These are phyloP conservation scores for Cephus sareptanus DNA, from an alignment of 2,888 invertebrate genomes.

Conservation along the genomic window DNA sequence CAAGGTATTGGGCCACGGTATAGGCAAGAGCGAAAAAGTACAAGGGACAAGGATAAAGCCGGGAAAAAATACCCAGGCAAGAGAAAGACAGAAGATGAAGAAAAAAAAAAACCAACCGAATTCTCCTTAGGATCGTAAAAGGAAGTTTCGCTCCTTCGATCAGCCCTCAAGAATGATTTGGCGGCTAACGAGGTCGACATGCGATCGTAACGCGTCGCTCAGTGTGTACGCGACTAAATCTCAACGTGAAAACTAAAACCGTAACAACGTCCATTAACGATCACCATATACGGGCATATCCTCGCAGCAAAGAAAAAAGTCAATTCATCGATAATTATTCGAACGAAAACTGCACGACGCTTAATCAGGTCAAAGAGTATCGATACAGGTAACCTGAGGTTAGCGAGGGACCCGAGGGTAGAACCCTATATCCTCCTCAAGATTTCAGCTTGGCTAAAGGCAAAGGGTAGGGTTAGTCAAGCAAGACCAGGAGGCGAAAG, in stretches of 20 bases:
- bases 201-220: background rate
- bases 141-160: background rate
- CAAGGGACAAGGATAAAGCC: slow-evolving; percentile 36
- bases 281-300: background rate
- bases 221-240: background rate
- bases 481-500: slow-evolving; percentile 25
- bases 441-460: background rate
- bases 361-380: background rate
- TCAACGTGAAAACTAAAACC: background rate
- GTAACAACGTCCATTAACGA: background rate
- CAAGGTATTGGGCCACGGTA: background rate
- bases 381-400: background rate
- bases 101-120: background rate
- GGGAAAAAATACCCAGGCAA: background rate
- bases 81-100: background rate
- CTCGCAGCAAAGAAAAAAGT: background rate
- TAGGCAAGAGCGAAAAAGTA: slow-evolving; percentile 20
- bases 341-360: no score
- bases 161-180: background rate
- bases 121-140: slow-evolving; percentile 4
- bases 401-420: background rate
- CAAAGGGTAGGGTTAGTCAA: background rate
- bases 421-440: background rate
- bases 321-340: no score
- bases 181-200: background rate